phyloP scores from a whole-genome alignment of 1,140 invertebrate species.

The Apis cerana region DNA sequence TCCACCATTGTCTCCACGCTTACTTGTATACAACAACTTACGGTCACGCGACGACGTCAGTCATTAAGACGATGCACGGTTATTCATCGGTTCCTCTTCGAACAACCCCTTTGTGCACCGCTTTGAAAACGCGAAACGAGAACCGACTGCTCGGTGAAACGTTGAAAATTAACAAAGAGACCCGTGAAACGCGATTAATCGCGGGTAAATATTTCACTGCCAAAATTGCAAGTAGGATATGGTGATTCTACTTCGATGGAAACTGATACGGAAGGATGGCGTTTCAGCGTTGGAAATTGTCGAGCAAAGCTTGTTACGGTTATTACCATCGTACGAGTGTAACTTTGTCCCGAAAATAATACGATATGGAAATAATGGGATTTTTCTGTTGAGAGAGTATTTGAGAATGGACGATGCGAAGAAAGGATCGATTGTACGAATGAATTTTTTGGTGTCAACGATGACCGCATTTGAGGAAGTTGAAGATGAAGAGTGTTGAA shows the following conservation, averaged over 20 bases:
- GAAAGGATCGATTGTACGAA: no score
- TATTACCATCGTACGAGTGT: not conserved
- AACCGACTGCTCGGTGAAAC: no score
- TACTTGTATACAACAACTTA: constrained; percentile 13
- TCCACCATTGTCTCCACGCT: constrained; percentile 6
- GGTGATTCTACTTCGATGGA: not conserved
- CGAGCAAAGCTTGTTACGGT: not conserved
- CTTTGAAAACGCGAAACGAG: not conserved
- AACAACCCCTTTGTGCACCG: not conserved
- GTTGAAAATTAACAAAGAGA: not conserved
- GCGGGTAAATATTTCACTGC: not conserved
- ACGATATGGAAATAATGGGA: not conserved
- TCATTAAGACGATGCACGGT: constrained; percentile 4
- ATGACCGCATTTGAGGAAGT: no score
- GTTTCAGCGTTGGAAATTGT: not conserved
- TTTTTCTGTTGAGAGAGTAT: not conserved
- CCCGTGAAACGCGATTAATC: not conserved
- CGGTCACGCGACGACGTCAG: not conserved
- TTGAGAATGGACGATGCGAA: no score
- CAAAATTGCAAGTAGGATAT: not conserved
- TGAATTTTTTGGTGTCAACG: no score
- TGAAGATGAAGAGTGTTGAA: no score
- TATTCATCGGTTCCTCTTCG: not conserved
- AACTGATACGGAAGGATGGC: not conserved
- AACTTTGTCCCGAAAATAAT: not conserved